Evolutionary conservation across 2,888 invertebrate species (phyloP), one percentile per base, ranked within the genome.

Genomic region (Ichneumon xanthorius): DNA sequence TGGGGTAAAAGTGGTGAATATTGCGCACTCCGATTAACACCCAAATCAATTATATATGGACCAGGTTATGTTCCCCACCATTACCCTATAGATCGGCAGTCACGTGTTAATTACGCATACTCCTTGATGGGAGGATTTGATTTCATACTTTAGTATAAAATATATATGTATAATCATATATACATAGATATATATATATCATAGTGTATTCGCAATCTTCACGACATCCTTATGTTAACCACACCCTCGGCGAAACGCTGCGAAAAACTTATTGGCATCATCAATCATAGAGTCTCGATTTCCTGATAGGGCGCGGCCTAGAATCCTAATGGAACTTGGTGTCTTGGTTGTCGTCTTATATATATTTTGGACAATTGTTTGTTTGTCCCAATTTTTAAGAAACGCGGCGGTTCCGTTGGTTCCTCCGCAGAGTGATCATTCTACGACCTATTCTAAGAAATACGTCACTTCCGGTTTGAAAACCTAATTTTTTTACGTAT

Each of bases 321-420:
- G 58, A 70, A n/a, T 78, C n/a, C 30, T 70, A 48, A 78, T 61
- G 68, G 78, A 70, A 61, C 68, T 55, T 68, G 33, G 55, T 53
- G 55, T 53, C 63, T 80, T 61, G 30, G 67, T 48, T 48, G 16
- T 16, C 45, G 45, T 48, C 55, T 19, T 22, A 19, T 7, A 22
- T 22, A 11, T 7, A 19, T 22, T 55, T 19, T 19, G 55, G 19
- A 19, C 3, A 55, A 9, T 22, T 55, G 22, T 55, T 2, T 55
- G 1, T 16, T 48, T 4, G 14, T 48, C 16, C 11, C 40, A 40
- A 48, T 48, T 16, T 48, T 48, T 4, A 9, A 4, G 19, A 55
- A 55, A 19, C 0, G 33, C 5, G 1, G 33, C 33, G 33, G 33
- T 33, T 6, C 33, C 33, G 30, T 0, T 33, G 5, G 30, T 4